Evolutionary conservation across 2,888 invertebrate species (phyloP).

Genomic region (Lymantria dispar): DNA sequence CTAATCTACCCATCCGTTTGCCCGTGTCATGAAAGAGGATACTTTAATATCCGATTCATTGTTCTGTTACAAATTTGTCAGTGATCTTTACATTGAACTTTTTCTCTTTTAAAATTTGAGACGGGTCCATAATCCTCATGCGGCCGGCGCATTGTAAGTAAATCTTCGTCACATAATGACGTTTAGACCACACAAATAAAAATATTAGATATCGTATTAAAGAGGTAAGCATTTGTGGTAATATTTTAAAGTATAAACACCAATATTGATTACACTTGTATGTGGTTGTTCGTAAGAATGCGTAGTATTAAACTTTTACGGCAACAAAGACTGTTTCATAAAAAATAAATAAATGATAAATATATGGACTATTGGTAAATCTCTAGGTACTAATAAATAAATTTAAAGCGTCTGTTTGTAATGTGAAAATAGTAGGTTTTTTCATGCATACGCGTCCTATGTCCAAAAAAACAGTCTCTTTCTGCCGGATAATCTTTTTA

Average conservation of each 20-base stretch:
- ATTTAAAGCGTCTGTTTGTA: too few relatives aligned
- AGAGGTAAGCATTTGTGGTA: conserved; percentile 33
- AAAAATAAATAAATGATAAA: too few relatives aligned
- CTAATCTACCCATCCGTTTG: conserved; percentile 68
- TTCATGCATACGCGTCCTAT: too few relatives aligned
- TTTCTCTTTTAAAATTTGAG: conserved; percentile 76
- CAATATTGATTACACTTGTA: conserved; percentile 36
- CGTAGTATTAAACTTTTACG: too few relatives aligned
- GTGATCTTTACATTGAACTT: conserved; percentile 81
- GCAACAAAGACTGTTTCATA: too few relatives aligned
- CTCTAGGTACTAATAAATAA: too few relatives aligned
- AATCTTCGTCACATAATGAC: conserved; percentile 64
- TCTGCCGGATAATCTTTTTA: too few relatives aligned
- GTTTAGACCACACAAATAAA: conserved; percentile 72
- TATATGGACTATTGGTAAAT: too few relatives aligned
- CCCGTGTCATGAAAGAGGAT: conserved; percentile 78
- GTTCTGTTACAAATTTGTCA: conserved; percentile 83
- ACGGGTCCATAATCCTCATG: conserved; percentile 74
- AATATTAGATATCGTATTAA: conserved; percentile 52
- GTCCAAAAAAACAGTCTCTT: too few relatives aligned
- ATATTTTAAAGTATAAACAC: conserved; percentile 11
- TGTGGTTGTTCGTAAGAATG: too few relatives aligned
- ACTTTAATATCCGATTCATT: conserved; percentile 82
- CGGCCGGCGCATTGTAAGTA: conserved; percentile 64
- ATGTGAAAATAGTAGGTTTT: too few relatives aligned